These are phyloP conservation scores for Sinocyclocheilus maitianheensis DNA, from an alignment of 2,113 vertebrate species.

Conservation along the genomic window DNA sequence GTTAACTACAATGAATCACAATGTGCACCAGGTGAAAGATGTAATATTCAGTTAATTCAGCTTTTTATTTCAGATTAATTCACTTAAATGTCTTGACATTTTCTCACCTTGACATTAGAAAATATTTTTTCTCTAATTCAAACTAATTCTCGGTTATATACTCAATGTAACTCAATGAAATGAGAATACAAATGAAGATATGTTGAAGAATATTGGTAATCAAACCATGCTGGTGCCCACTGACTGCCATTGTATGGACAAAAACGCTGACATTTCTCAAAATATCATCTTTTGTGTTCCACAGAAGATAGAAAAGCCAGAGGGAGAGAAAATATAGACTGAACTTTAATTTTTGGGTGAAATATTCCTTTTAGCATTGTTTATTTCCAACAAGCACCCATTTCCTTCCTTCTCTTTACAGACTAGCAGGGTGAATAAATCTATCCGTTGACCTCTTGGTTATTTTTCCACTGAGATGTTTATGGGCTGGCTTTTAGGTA, in stretches of 20 bases:
- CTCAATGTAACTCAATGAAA: background rate
- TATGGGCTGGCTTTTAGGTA: slow-evolving; percentile 33
- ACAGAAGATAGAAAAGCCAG: no score
- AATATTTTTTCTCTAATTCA: background rate
- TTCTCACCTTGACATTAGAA: background rate
- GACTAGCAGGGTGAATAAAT: background rate
- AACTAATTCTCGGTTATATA: background rate
- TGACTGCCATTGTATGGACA: background rate
- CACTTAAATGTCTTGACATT: background rate
- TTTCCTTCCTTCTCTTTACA: background rate
- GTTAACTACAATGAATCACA: background rate
- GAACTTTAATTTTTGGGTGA: background rate
- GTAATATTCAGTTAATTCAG: background rate
- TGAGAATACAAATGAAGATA: background rate
- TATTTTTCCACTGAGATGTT: slow-evolving; percentile 42
- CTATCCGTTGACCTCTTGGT: slow-evolving; percentile 18
- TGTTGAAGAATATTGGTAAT: background rate
- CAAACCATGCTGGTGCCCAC: background rate
- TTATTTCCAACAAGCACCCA: background rate
- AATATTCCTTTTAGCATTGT: background rate
- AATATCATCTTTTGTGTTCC: background rate
- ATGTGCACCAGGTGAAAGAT: background rate
- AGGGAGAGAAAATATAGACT: background rate
- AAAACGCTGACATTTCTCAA: background rate
- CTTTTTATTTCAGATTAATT: background rate